phyloP scores from a whole-genome alignment of 2,113 vertebrate species.

The Ctenomys sociabilis region DNA sequence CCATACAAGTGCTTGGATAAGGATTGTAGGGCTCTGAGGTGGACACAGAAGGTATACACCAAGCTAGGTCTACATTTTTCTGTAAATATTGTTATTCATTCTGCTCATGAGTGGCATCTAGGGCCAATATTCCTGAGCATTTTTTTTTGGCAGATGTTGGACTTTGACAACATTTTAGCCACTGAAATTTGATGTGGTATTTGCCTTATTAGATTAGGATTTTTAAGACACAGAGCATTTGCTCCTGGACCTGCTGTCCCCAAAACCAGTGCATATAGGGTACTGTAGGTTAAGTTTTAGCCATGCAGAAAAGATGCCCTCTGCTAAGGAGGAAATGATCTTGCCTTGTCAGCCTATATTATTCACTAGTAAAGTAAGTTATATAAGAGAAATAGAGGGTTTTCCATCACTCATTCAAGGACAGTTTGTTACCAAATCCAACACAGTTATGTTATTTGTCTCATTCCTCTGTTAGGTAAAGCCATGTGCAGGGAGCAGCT shows the following conservation, averaged over 20 bases:
- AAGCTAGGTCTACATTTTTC: background rate
- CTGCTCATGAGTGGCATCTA: background rate
- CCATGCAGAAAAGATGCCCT: no score
- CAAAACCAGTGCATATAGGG: rapidly evolving
- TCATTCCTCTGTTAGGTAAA: background rate
- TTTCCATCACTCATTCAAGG: background rate
- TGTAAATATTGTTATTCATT: background rate
- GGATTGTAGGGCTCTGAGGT: background rate
- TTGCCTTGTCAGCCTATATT: background rate
- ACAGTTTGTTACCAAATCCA: background rate
- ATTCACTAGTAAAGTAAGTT: background rate
- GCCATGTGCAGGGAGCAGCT: background rate
- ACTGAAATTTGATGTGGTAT: background rate
- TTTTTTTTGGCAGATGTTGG: background rate
- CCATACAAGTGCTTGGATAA: background rate
- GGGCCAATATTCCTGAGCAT: background rate
- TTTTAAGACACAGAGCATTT: rapidly evolving
- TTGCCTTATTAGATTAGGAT: background rate
- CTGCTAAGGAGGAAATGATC: background rate
- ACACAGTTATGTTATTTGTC: background rate
- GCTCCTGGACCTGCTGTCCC: background rate
- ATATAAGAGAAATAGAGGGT: background rate
- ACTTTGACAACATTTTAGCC: background rate
- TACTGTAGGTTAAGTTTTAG: rapidly evolving
- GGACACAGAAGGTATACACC: no score